Evolutionary conservation across 2,797 vertebrate genomes (phyloP), one percentile per base, ranked within the genome.

Genomic region (Pipistrellus nathusii): DNA sequence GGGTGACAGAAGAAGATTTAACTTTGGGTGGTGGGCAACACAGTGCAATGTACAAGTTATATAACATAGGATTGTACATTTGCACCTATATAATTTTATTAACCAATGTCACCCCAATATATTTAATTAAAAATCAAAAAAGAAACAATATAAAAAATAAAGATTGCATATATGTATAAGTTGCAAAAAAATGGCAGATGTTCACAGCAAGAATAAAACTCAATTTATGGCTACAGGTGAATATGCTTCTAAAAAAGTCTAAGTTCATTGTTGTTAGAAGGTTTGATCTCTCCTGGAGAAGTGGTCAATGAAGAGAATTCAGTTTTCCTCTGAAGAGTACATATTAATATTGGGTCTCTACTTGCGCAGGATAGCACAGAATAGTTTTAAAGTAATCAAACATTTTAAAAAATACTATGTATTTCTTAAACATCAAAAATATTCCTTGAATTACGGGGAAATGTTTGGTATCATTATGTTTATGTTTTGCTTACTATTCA

Each of bases 301-400:
- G 13, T 86, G 8, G 7, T 7, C 32, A 80, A 8, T 88, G 12
- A 21, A 35, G 14, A 80, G 5, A 51, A 66, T 91, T 81, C 86
- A 59, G 20, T 44, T n/a, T 86, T 62, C 75, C 7, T 38, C 27
- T 94, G 44, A 53, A 87, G 57, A 3, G 0, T 27, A 30, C 17
- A 68, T 68, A 44, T 82, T 64, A 88, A 78, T 30, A 32, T 30
- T 21, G 90, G 51, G 1, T 80, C 46, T 78, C 8, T 18, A 30
- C 7, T 73, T 41, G 35, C 7, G 13, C 27, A 73, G 8, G 23
- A 64, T 75, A 84, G 5, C 1, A 55, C 0, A 46, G 25, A 57
- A 48, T 66, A 12, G 20, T 89, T 96, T 77, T 90, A 90, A 92
- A 78, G 0, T 51, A 82, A 81, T 72, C 72, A 81, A 62, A 27